phyloP scores from a whole-genome alignment of 2,113 vertebrate species.

The Geococcyx californianus region DNA sequence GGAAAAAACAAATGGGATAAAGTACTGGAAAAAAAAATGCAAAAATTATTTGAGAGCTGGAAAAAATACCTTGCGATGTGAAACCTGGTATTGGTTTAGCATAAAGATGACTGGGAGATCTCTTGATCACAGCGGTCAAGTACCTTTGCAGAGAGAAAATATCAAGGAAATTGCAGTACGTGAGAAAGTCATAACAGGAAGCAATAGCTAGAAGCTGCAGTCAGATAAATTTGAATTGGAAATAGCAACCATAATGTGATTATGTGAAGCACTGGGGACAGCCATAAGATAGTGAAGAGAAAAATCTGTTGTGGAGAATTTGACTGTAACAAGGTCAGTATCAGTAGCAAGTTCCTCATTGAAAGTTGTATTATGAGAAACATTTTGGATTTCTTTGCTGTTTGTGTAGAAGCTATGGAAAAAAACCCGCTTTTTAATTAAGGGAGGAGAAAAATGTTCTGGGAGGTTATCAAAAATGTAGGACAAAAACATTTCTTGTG shows the following conservation, averaged over 20 bases:
- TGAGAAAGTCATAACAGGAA: constrained; percentile 41
- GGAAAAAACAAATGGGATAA: background rate
- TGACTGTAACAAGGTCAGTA: background rate
- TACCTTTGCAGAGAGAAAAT: background rate
- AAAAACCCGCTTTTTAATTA: constrained; percentile 13
- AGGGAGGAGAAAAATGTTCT: constrained; percentile 49
- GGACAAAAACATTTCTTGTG: constrained; percentile 33
- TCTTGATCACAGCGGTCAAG: background rate
- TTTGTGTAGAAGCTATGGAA: constrained; percentile 10
- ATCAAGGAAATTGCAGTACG: background rate
- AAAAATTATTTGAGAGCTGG: background rate
- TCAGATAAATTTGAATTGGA: constrained; percentile 19
- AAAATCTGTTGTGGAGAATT: constrained; percentile 28
- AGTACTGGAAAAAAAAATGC: background rate
- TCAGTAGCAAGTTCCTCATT: background rate
- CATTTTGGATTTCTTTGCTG: background rate
- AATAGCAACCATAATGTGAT: background rate
- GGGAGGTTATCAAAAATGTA: constrained; percentile 34
- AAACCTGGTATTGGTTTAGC: background rate
- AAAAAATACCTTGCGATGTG: background rate
- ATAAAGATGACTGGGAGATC: background rate
- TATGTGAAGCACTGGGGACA: background rate
- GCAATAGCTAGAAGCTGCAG: constrained; percentile 14
- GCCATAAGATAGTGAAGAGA: background rate
- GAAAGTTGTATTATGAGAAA: background rate